Evolutionary conservation across 64 coral and sea anemone species (phyloP), one percentile per base, ranked within the genome.

Genomic region (Montipora capricornis): DNA sequence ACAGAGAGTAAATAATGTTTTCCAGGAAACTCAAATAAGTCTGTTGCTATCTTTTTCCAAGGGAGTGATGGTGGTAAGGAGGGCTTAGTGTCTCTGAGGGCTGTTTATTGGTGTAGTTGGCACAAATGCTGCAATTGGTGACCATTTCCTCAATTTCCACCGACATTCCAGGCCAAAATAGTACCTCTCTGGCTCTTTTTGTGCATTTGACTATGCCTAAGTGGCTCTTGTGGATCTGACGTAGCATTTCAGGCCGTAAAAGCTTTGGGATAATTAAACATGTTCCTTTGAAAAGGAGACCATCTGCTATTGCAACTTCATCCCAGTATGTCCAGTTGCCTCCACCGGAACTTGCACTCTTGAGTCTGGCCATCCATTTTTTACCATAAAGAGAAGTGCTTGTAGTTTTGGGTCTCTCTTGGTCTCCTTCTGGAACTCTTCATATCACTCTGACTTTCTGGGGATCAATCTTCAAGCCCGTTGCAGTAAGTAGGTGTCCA

Each of bases 391-490:
- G 0, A 64, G 61, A 16, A 64, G 8, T 12, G 61, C 61, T 64
- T 64, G 61, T 64, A 64, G 14, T 12, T 64, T 12, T 11, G 61
- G 61, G 61, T 64, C 61, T 64, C 9, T 16, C 14, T 64, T 64
- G 10, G 61, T 64, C 61, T 64, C 61, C 14, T 64, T 64, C 60
- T 64, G 60, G 14, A 64, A 64, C 13, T 64, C 61, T 14, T 64
- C 13, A 11, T 15, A 14, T 64, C 61, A 0, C 61, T 64, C 61
- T 58, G 10, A 88, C 44, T 24, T 95, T 88, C 9, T 66, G 16
- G 64, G 77, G 77, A 58, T 91, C 89, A 91, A 78, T 83, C 79
- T 60, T 66, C 44, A 92, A 48, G 77, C 93, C 55, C 24, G 82
- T 45, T 24, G 77, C 37, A 16, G 80, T 79, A 6, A 95, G 73